Base-by-base conservation (phyloP, 2,888 invertebrate genomes). In the Drosophila diplacantha region DNA sequence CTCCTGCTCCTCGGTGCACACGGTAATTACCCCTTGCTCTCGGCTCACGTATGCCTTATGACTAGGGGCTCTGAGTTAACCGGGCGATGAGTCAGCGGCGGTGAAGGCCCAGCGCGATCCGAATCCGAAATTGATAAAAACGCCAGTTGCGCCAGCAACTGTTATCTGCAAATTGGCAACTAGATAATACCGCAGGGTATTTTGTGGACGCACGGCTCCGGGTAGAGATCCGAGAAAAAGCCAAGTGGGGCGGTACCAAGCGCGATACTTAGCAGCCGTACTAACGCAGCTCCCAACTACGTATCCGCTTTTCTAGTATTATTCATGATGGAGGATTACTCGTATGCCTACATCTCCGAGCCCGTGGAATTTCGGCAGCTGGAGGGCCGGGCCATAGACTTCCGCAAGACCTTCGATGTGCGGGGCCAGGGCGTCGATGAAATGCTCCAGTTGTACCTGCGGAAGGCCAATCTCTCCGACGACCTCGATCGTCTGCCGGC, bases 371-470 rank as follows among this genome's bases (percentile, higher is more conserved):
- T 85, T 62, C 63, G 77, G n/a, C 74, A 85, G 49, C 73, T 82
- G 72, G 71, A 80, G 61, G 85, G 85, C 22, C 72, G 54, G 35
- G 69, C 81, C 43, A 69, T 86, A 4, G 85, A 86, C 51, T 86
- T 86, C 49, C 73, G 74, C 37, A 86, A 84, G 68, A 86, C 85
- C 8, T 86, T 86, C 55, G 82, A 86, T 65, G 70, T 86, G 46
- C 85, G 85, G n/a, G 85, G 86, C 14, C 76, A 63, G 32, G 81
- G 83, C 12, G 70, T 73, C 32, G 85, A 86, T 54, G 83, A 86
- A 53, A 85, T 85, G 84, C 75, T 86, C 8, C 80, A 80, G n/a
- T 53, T 85, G 24, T 86, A 86, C 60, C 62, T 86, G 32, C 75
- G 73, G 31, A 85, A 80, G 66, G 85, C 85, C 5, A 80, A 85